A percentile compares a stretch with the other conserved stretches of the same genome.
Conservation (phyloP, 2,888 invertebrate genomes). For the Andrena hattorfiana region DNA sequence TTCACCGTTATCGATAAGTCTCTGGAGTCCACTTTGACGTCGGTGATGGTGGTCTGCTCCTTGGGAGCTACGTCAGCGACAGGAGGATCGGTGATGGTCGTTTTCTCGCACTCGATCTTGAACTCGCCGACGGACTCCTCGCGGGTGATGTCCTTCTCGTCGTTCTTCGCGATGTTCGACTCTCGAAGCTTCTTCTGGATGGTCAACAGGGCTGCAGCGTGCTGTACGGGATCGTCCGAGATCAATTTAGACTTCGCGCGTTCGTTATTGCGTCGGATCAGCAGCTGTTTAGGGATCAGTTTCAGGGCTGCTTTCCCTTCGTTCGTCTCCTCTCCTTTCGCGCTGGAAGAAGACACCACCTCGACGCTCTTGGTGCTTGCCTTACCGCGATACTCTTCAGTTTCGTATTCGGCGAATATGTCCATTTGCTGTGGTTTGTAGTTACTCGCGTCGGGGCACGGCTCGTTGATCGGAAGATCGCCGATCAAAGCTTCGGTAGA, state of each 20-base stretch:
- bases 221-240: slow-evolving; percentile 60
- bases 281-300: slow-evolving; percentile 78
- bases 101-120: slow-evolving; percentile 35
- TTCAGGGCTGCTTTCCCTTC: slow-evolving; percentile 71
- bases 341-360: slow-evolving; percentile 1
- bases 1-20: slow-evolving; percentile 42
- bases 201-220: slow-evolving; percentile 59
- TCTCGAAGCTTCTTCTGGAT: slow-evolving; percentile 68
- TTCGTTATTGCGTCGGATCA: slow-evolving; percentile 71
- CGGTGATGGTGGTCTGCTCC: slow-evolving; percentile 21
- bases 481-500: slow-evolving; percentile 22
- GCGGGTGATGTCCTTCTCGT: slow-evolving; percentile 15
- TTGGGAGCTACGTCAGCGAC: neutral
- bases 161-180: slow-evolving; percentile 35
- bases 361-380: slow-evolving; percentile 18
- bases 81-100: neutral
- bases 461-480: slow-evolving; percentile 46
- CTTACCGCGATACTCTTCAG: slow-evolving; percentile 42
- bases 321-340: slow-evolving; percentile 59
- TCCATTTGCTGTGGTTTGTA: slow-evolving; percentile 72
- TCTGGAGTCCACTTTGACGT: slow-evolving; percentile 48
- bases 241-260: slow-evolving; percentile 58
- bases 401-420: slow-evolving; percentile 76
- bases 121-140: slow-evolving; percentile 42
- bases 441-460: slow-evolving; percentile 20